Conservation (phyloP, 2,888 invertebrate species). For the Heliconius hortense region DNA sequence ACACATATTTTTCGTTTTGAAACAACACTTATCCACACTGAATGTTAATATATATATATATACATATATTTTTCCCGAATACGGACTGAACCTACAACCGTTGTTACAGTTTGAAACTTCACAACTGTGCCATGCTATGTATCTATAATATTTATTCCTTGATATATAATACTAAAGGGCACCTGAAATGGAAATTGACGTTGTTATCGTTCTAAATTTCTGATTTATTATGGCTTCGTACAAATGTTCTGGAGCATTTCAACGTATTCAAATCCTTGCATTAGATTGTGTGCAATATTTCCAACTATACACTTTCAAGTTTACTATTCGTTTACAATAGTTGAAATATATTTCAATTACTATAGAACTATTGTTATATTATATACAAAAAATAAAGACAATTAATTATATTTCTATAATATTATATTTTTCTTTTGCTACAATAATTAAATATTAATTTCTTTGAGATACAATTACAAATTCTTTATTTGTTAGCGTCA, state of each 20-base stretch:
- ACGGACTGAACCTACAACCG: background rate
- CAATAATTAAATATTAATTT: too few species aligned
- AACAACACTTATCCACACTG: too few species aligned
- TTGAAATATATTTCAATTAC: background rate
- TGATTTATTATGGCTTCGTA: background rate
- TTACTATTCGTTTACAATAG: background rate
- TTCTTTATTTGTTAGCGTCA: too few species aligned
- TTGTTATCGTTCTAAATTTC: conserved; percentile 10
- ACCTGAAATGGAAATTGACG: conserved; percentile 8
- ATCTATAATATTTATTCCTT: background rate
- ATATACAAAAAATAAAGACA: background rate
- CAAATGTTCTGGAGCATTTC: background rate
- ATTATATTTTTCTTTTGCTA: too few species aligned
- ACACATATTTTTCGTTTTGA: too few species aligned
- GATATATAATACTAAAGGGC: background rate
- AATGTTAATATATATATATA: background rate
- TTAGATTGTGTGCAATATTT: background rate
- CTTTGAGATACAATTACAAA: too few species aligned
- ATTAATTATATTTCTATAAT: too few species aligned
- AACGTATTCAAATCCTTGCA: background rate
- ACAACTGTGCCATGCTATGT: background rate
- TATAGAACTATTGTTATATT: background rate
- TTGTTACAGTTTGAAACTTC: background rate
- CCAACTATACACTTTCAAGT: background rate
- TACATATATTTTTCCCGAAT: background rate